Evolutionary conservation across 2,888 invertebrate species (phyloP), one percentile per base, ranked within the genome.

Genomic region (Branchellion lobata): DNA sequence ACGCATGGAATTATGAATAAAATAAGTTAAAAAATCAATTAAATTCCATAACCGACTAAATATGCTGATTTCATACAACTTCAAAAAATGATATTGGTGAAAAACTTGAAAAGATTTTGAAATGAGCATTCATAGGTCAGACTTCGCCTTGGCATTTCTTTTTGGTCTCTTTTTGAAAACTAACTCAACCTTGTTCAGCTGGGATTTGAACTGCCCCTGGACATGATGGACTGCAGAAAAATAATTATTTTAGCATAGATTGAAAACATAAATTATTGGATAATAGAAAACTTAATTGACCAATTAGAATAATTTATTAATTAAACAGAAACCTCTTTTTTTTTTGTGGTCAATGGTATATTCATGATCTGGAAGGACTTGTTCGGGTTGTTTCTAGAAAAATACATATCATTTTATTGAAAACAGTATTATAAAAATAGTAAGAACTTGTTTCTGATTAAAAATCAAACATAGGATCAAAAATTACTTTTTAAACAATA

Each of bases 121-220:
- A n/a, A n/a, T n/a, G 3, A 57, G 3, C 61, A 14, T 57, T 18
- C n/a, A 57, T 14, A 57, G 47, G 47, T 57, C 61, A 14, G 61
- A 24, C 24, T 57, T 57, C 11, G 8, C n/a, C n/a, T n/a, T 57
- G 14, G 1, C 24, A 0, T 57, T 53, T 24, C 61, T 61, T 24
- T 29, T 65, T 1, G 21, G 33, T 36, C 61, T 65, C 21, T 65
- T 65, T 33, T 27, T 29, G 65, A 77, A 77, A 31, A 57, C 36
- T 5, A 81, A 33, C 72, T 76, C 74, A 57, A 81, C 78, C 8
- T 68, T 61, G 21, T 33, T 71, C 31, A 81, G 51, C 21, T 79
- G 76, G 18, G 79, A 79, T n/a, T 77, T 79, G 36, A 79, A 81
- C 5, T 71, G 79, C 2, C 80, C 77, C 31, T 61, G 76, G n/a